These are phyloP conservation scores for Crambe crambe DNA, from an alignment of 37 sponge, comb jelly and placozoan species.

Conservation along the genomic window DNA sequence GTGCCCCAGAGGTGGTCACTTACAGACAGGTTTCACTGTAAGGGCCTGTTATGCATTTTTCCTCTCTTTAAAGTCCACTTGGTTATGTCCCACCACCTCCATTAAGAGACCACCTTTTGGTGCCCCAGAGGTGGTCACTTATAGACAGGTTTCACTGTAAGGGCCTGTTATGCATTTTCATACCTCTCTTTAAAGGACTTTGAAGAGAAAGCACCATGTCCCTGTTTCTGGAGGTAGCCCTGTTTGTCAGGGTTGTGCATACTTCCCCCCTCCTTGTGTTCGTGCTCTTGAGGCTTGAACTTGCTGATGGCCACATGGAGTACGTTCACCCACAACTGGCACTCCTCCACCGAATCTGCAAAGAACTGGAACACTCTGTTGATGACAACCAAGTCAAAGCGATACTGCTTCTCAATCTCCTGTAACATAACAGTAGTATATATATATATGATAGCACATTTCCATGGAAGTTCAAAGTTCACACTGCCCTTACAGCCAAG, in stretches of 20 bases:
- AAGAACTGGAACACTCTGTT: slow-evolving; percentile 85
- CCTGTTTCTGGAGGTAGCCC: slow-evolving; percentile 80
- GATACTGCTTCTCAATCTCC: slow-evolving; percentile 45
- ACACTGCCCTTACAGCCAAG: no score
- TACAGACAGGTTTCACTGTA: neutral
- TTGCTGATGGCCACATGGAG: slow-evolving; percentile 80
- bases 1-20: neutral
- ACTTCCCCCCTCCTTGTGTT: slow-evolving; percentile 45
- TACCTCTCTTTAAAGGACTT: slow-evolving; percentile 56
- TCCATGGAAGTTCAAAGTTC: no score
- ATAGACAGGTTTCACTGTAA: neutral
- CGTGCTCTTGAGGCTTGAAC: slow-evolving; percentile 55
- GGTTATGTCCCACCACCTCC: no score
- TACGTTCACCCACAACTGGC: slow-evolving; percentile 72
- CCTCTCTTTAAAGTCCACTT: slow-evolving; percentile 64
- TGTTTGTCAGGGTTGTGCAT: slow-evolving; percentile 60
- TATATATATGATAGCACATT: no score
- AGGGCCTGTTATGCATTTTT: neutral
- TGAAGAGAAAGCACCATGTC: slow-evolving; percentile 45
- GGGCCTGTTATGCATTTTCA: neutral
- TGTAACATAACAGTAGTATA: neutral
- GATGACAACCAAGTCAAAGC: slow-evolving; percentile 81
- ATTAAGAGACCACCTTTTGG: no score
- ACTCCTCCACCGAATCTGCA: slow-evolving; percentile 60
- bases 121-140: neutral